These are phyloP conservation scores for Phenganax subtilis DNA, from an alignment of 92 coral and sea anemone genomes.

Conservation along the genomic window DNA sequence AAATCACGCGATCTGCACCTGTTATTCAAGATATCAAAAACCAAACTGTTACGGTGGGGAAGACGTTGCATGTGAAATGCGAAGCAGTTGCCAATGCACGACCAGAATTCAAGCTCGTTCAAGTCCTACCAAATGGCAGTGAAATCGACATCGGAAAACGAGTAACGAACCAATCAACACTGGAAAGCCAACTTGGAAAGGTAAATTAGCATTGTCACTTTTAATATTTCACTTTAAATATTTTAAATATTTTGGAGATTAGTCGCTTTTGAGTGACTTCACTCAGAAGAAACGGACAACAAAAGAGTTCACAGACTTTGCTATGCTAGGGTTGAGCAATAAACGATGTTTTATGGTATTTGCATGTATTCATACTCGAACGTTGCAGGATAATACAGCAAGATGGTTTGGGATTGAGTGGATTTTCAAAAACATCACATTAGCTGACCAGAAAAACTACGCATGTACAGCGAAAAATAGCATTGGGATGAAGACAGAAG, in stretches of 20 bases:
- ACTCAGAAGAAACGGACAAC: no score
- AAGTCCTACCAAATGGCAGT: neutral
- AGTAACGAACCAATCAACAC: no score
- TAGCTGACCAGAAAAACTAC: slow-evolving; percentile 15
- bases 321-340: no score
- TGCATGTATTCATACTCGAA: no score
- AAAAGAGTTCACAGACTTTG: no score
- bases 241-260: no score
- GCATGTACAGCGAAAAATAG: slow-evolving; percentile 4
- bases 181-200: no score
- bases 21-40: slow-evolving; percentile 5
- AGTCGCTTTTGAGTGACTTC: no score
- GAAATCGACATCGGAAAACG: neutral
- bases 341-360: no score
- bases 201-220: neutral
- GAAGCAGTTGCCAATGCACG: neutral
- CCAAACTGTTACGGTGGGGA: slow-evolving; percentile 10
- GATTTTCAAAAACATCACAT: slow-evolving; percentile 6
- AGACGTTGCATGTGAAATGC: neutral
- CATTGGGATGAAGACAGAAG: neutral
- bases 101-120: slow-evolving; percentile 1
- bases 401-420: neutral
- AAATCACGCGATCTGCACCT: slow-evolving; percentile 1
- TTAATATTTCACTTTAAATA: no score
- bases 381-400: neutral